These are phyloP conservation scores for Solea senegalensis DNA, from an alignment of 2,113 vertebrate species.

Conservation along the genomic window DNA sequence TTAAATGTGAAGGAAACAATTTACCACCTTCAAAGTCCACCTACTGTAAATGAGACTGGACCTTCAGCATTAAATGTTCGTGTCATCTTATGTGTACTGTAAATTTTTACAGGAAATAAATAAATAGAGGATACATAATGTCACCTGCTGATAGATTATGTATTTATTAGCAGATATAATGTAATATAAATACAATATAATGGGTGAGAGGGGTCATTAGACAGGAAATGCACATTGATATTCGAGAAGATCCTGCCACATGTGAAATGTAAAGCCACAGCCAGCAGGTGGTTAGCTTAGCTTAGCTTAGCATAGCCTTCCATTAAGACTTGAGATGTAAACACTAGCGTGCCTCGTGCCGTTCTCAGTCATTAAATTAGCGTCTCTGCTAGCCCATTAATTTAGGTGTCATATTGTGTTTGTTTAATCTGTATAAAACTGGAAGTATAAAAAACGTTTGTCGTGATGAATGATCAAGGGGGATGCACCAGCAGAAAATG, in stretches of 20 bases:
- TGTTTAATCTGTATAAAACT: not conserved
- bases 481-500: not conserved
- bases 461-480: not conserved
- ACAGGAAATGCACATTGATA: no score
- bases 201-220: no score
- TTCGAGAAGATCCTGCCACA: not conserved
- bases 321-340: not conserved
- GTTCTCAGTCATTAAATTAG: not conserved
- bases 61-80: slow-evolving; percentile 37
- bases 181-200: no score
- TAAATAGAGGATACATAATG: not conserved
- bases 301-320: no score
- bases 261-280: not conserved
- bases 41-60: slow-evolving; percentile 22
- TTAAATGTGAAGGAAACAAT: slow-evolving; percentile 55
- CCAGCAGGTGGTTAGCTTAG: not conserved
- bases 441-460: not conserved
- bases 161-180: no score
- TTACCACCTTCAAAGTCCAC: slow-evolving; percentile 50
- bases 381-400: not conserved
- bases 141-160: no score
- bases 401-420: not conserved
- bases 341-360: not conserved
- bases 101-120: not conserved
- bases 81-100: slow-evolving; percentile 10